Evolutionary conservation across 2,888 invertebrate genomes (phyloP).

Genomic region (Helleia helle): DNA sequence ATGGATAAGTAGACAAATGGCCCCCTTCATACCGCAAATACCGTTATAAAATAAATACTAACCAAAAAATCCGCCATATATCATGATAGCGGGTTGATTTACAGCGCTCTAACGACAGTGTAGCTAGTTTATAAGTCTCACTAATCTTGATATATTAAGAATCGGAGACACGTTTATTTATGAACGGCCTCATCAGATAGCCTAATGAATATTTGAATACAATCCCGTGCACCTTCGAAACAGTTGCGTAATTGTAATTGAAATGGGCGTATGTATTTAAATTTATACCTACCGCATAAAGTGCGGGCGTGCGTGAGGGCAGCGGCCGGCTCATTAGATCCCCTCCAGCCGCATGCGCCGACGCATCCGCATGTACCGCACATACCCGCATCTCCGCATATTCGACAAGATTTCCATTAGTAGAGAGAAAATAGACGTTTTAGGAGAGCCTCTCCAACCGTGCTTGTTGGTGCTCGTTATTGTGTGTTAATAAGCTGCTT

Average conservation of each 20-base stretch:
- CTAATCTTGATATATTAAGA: constrained; percentile 17
- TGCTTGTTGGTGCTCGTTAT: constrained; percentile 55
- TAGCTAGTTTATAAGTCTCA: neutral
- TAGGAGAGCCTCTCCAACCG: constrained; percentile 49
- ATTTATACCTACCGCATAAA: constrained; percentile 48
- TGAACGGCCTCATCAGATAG: constrained; percentile 27
- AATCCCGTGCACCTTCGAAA: constrained; percentile 11
- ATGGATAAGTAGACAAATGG: too few species aligned
- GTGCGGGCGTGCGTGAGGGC: constrained; percentile 46
- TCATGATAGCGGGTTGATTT: neutral
- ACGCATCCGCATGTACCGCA: constrained; percentile 57
- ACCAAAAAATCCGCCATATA: neutral
- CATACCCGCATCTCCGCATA: too few species aligned
- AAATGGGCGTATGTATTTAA: constrained; percentile 47
- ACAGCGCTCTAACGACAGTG: neutral
- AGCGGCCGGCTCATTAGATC: constrained; percentile 59
- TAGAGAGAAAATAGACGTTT: constrained; percentile 60
- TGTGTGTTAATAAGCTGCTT: constrained; percentile 55
- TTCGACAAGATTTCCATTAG: constrained; percentile 62
- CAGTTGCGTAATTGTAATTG: constrained; percentile 34
- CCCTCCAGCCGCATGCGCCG: constrained; percentile 35
- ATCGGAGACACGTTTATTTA: constrained; percentile 28
- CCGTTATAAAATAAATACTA: neutral
- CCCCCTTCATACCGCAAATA: too few species aligned
- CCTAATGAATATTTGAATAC: constrained; percentile 13